Percentiles rank a stretch among this genome's conserved stretches.
phyloP scores from a whole-genome alignment of 1,140 invertebrate species.

The Drosophila paulistorum region DNA sequence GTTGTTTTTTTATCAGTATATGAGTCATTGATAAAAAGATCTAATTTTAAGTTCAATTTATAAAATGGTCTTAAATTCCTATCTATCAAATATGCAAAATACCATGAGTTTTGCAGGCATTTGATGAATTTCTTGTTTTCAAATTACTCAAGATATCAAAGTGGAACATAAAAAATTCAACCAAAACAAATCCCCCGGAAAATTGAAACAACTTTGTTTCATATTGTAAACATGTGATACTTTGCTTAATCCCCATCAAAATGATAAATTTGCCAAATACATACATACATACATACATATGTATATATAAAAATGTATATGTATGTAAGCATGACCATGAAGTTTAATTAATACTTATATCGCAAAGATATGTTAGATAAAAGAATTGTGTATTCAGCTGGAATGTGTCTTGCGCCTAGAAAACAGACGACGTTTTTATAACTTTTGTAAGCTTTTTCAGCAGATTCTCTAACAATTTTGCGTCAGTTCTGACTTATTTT shows the following conservation, averaged over 20 bases:
- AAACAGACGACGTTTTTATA: background rate
- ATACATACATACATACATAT: background rate
- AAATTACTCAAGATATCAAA: conserved; percentile 62
- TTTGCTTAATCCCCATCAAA: conserved; percentile 38
- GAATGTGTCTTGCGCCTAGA: background rate
- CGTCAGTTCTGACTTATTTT: too few species aligned
- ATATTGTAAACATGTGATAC: conserved; percentile 57
- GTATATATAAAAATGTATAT: conserved; percentile 22
- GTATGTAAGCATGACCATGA: conserved; percentile 23
- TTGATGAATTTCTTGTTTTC: conserved; percentile 66
- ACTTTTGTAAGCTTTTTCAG: background rate
- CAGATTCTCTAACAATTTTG: too few species aligned
- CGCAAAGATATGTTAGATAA: conserved; percentile 5
- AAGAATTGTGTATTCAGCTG: background rate
- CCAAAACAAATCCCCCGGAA: conserved; percentile 39
- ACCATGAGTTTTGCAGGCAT: conserved; percentile 33
- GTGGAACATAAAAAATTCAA: conserved; percentile 21
- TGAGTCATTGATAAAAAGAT: conserved; percentile 24
- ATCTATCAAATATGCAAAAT: conserved; percentile 60
- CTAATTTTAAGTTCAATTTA: conserved; percentile 28
- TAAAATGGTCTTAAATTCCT: conserved; percentile 60
- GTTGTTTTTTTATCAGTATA: conserved; percentile 1
- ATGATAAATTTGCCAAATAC: conserved; percentile 45
- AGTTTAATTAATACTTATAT: conserved; percentile 12
- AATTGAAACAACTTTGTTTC: conserved; percentile 29